Conservation (phyloP, 2,113 vertebrate species). For the Hemiprocne comata region DNA sequence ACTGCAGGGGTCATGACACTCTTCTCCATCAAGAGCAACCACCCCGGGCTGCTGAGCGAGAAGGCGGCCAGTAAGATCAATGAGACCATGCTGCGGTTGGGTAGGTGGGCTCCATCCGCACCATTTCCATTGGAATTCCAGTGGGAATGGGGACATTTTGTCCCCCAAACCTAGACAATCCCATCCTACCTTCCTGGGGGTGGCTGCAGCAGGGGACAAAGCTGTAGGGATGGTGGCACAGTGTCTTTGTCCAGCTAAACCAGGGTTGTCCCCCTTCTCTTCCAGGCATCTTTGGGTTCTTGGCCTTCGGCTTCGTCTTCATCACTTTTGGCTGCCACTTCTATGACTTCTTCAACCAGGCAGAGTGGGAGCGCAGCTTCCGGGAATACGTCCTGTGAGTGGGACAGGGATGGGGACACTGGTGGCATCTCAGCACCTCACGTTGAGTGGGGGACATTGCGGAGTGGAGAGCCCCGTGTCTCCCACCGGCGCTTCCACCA, state of each 20-base stretch:
- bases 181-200: neutral
- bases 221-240: fast-evolving
- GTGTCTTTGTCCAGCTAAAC: fast-evolving
- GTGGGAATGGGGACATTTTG: fast-evolving
- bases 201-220: neutral
- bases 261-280: neutral
- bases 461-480: fast-evolving
- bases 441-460: fast-evolving
- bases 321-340: slow-evolving; percentile 98
- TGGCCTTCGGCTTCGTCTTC: slow-evolving; percentile 95
- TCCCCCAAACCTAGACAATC: neutral
- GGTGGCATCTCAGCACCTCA: neutral
- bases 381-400: slow-evolving; percentile 96
- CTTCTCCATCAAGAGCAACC: slow-evolving; percentile 98
- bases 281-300: slow-evolving; percentile 95
- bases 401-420: fast-evolving
- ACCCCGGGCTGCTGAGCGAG: slow-evolving; percentile 94
- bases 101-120: slow-evolving; percentile 40
- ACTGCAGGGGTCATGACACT: slow-evolving; percentile 88
- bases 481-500: fast-evolving
- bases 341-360: slow-evolving; percentile 99
- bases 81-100: slow-evolving; percentile 96
- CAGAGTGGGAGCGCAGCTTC: slow-evolving; percentile 96
- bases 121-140: fast-evolving
- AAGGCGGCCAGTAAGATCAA: slow-evolving; percentile 99